Percentiles rank a stretch among this genome's conserved stretches.
phyloP scores from a whole-genome alignment of 2,113 vertebrate genomes.

The Helogale parvula region DNA sequence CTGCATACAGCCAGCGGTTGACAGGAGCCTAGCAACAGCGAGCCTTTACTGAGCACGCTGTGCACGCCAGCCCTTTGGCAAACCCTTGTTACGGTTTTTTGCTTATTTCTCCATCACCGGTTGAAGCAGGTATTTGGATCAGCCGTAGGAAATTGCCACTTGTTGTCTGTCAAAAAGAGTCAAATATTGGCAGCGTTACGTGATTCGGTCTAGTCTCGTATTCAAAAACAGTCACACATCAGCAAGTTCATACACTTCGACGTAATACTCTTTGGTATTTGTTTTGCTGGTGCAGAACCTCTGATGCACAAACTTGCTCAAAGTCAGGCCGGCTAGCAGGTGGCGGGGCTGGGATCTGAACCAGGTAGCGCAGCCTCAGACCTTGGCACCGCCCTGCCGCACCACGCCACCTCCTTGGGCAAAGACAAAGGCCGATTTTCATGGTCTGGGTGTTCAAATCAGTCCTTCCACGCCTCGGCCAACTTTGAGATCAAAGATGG shows the following conservation, averaged over 20 bases:
- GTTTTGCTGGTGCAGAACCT: neutral
- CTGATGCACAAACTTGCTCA: neutral
- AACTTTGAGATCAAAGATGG: neutral
- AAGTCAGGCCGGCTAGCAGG: neutral
- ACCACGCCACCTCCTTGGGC: neutral
- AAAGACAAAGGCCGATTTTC: neutral
- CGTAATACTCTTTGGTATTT: neutral
- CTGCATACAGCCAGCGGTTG: neutral
- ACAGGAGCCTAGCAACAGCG: neutral
- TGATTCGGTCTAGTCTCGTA: neutral
- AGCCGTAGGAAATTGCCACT: neutral
- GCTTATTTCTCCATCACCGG: neutral
- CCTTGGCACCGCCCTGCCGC: neutral
- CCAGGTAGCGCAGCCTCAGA: neutral
- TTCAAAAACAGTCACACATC: neutral
- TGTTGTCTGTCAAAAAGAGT: neutral
- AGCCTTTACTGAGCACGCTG: neutral
- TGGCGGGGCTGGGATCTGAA: neutral
- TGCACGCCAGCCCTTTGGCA: neutral
- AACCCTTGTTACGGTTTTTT: neutral
- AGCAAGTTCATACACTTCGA: neutral
- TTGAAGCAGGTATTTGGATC: neutral
- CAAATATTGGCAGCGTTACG: neutral
- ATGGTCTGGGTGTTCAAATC: neutral
- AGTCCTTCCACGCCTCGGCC: neutral